These are phyloP conservation scores for Spea bombifrons DNA, from an alignment of 2,113 vertebrate genomes.

Conservation along the genomic window DNA sequence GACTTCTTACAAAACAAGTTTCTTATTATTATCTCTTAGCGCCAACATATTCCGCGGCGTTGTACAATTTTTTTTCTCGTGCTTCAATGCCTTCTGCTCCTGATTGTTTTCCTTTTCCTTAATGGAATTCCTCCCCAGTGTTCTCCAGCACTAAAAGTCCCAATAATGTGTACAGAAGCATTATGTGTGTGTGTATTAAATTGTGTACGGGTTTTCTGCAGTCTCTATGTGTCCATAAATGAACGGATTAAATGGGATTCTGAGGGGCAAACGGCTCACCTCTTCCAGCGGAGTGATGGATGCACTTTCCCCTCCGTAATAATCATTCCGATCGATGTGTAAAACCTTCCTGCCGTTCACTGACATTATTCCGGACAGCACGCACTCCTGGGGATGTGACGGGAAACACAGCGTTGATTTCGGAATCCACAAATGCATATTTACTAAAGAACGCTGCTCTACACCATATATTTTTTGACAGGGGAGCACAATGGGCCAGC, in stretches of 20 bases:
- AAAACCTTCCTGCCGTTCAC: constrained; percentile 71
- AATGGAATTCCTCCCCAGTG: too few species aligned
- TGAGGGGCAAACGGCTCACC: constrained; percentile 48
- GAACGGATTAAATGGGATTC: not conserved
- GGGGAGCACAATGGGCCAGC: not conserved
- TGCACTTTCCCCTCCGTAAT: constrained; percentile 68
- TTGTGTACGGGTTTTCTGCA: too few species aligned
- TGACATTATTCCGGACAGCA: constrained; percentile 71
- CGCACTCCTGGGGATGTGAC: constrained; percentile 58
- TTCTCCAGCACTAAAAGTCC: too few species aligned
- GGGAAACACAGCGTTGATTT: not conserved
- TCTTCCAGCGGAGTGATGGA: constrained; percentile 70
- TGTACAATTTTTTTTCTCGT: too few species aligned
- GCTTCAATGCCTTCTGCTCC: too few species aligned
- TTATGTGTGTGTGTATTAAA: too few species aligned
- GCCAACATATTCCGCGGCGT: too few species aligned
- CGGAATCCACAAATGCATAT: not conserved
- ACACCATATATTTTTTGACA: not conserved
- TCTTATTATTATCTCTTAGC: too few species aligned
- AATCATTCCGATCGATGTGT: constrained; percentile 70
- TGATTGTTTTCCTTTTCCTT: too few species aligned
- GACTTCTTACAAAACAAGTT: too few species aligned
- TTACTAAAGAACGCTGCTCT: not conserved
- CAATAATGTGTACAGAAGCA: too few species aligned
- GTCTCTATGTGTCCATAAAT: too few species aligned